Percentiles rank a stretch among this genome's conserved stretches.
Evolutionary conservation across 2,113 vertebrate species (phyloP).

Genomic region (Poicephalus gulielmi): DNA sequence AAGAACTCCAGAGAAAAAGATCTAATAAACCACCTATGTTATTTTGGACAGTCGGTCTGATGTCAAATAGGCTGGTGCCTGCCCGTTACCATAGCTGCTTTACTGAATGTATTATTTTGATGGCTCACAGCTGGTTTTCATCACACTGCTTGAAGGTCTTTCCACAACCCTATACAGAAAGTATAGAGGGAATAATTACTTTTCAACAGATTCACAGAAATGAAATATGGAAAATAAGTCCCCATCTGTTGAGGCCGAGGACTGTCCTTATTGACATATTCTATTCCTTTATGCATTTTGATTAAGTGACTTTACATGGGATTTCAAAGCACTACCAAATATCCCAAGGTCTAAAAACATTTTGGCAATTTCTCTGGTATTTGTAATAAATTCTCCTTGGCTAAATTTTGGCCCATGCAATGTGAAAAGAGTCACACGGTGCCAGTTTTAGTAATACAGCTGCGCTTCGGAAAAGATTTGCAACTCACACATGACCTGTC

Average conservation of each 20-base stretch:
- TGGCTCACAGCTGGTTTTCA: constrained; percentile 41
- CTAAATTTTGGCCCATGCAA: neutral
- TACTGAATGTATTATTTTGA: constrained; percentile 24
- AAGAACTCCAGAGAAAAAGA: neutral
- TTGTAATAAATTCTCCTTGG: neutral
- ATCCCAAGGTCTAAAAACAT: neutral
- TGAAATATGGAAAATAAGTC: constrained; percentile 9
- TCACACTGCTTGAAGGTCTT: constrained; percentile 13
- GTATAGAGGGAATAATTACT: constrained; percentile 37
- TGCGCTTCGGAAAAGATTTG: neutral
- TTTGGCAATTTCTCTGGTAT: neutral
- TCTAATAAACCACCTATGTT: neutral
- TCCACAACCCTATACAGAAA: constrained; percentile 29
- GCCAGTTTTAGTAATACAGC: neutral
- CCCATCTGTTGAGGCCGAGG: neutral
- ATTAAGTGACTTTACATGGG: neutral
- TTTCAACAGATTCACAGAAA: constrained; percentile 30
- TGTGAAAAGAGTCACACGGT: neutral
- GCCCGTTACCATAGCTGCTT: neutral
- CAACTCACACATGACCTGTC: neutral
- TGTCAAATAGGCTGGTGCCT: neutral
- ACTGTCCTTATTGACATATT: neutral
- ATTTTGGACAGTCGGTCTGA: constrained; percentile 11
- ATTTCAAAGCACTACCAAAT: neutral
- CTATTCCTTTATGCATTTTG: neutral